Conservation (phyloP, 2,113 vertebrate species). For the Anarhynchus alexandrinus region DNA sequence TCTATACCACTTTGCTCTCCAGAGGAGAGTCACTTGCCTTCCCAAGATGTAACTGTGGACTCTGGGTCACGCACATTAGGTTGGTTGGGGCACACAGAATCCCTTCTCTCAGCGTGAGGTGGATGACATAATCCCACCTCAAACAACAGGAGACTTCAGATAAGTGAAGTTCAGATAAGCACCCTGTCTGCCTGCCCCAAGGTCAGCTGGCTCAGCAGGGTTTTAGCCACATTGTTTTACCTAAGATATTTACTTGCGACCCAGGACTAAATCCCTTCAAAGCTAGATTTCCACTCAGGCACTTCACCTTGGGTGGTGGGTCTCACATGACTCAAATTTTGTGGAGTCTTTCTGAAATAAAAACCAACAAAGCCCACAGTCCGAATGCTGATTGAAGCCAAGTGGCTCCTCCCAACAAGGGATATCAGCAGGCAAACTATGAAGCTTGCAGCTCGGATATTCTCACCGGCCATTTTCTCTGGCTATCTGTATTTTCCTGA, state of each 20-base stretch:
- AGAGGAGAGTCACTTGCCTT: not conserved
- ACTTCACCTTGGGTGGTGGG: not conserved
- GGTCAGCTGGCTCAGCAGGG: constrained; percentile 42
- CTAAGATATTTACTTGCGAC: not conserved
- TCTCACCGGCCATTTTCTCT: not conserved
- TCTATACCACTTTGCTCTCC: not conserved
- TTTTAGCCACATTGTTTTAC: not conserved
- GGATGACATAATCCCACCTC: not conserved
- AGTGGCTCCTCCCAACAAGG: not conserved
- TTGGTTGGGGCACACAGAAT: not conserved
- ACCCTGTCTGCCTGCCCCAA: not conserved
- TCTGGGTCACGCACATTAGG: not conserved
- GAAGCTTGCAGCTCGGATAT: not conserved
- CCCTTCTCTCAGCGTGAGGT: not conserved
- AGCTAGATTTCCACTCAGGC: not conserved
- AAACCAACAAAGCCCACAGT: not conserved
- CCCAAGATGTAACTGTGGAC: not conserved
- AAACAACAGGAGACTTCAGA: constrained; percentile 36
- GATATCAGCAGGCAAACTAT: not conserved
- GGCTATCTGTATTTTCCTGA: not conserved
- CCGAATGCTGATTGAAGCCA: not conserved
- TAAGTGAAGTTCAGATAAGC: constrained; percentile 46
- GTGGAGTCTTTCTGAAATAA: not conserved
- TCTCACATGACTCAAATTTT: not conserved
- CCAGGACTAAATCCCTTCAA: not conserved